A percentile compares a stretch with the other conserved stretches of the same genome.
phyloP scores from a whole-genome alignment of 92 coral and sea anemone species.

The Phenganax stokvisi region DNA sequence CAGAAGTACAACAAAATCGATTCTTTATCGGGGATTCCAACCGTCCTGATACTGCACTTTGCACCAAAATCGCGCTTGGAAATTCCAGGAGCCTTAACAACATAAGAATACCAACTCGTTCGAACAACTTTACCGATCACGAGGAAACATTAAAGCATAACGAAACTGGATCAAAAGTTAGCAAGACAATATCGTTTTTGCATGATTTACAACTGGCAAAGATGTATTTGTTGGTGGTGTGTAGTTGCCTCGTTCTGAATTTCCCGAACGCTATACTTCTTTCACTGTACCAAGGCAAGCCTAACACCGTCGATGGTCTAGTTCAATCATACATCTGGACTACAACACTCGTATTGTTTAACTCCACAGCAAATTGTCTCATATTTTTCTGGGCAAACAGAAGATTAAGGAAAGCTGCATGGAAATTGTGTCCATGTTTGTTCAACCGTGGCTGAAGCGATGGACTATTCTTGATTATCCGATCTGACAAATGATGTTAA shows the following conservation, averaged over 20 bases:
- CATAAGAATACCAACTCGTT: background rate
- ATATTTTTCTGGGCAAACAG: slow-evolving; percentile 35
- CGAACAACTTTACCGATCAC: background rate
- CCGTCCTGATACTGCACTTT: background rate
- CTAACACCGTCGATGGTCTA: background rate
- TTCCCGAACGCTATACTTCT: slow-evolving; percentile 21
- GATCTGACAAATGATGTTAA: too few species aligned
- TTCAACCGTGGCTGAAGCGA: background rate
- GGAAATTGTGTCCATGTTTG: slow-evolving; percentile 8
- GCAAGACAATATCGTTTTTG: slow-evolving; percentile 22
- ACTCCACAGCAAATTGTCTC: slow-evolving; percentile 19
- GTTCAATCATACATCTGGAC: slow-evolving; percentile 19
- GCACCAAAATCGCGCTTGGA: background rate
- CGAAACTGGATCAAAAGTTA: background rate
- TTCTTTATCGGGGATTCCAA: background rate
- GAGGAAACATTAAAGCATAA: background rate
- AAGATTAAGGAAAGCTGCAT: slow-evolving; percentile 15
- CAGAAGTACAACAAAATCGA: background rate
- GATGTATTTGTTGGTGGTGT: slow-evolving; percentile 27
- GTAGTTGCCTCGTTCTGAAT: slow-evolving; percentile 4
- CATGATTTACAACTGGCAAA: slow-evolving; percentile 34
- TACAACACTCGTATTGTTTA: slow-evolving; percentile 4
- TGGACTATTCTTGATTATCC: too few species aligned
- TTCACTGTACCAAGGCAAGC: background rate
- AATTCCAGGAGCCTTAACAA: background rate